Base-by-base conservation (phyloP, 1,140 invertebrate genomes). In the Dufourea novaeangliae region DNA sequence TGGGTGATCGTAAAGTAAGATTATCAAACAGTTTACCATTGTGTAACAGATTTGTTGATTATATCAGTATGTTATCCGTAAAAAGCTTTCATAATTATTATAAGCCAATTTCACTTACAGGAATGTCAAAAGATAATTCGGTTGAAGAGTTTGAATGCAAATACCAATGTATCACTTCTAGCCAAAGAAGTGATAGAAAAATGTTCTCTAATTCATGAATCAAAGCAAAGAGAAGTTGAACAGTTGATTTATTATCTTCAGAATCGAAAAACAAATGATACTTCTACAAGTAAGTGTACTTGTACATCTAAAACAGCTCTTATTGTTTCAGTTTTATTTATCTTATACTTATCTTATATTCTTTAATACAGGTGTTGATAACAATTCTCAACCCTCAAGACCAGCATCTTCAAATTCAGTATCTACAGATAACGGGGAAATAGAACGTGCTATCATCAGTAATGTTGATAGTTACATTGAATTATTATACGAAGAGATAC, bases 381-480 rank as follows among this genome's bases (percentile, higher is more conserved):
- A 69, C 78, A 81, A 79, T 84, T 66, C 85, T 71, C 88, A 88
- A 37, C 78, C 82, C 27, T 79, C 88, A 57, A 86, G 91, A 73
- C 91, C 92, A 37, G 85, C 87, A n/a, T 93, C 91, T 0, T 91
- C 92, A 25, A 89, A 86, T 82, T 89, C 88, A 12, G 56, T 89
- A 3, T 87, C 72, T 69, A 78, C 80, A 25, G 90, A 92, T 29
- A 90, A 87, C 67, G 81, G 79, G 5, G 91, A 91, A 62, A 56
- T 34, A 17, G 93, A 93, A 87, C 93, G 92, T 59, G 95, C 96
- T 61, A 94, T 95, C 32, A 96, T 97, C 66, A 96, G 97, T 84
- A 96, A 96, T 90, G 94, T 99, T 61, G 97, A 99, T 88, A 96
- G 96, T 84, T 99, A 99, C 92, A 96, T 99, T 56, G 98, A 99